Evolutionary conservation across 2,113 vertebrate genomes (phyloP).

Genomic region (Corynorhinus townsendii): DNA sequence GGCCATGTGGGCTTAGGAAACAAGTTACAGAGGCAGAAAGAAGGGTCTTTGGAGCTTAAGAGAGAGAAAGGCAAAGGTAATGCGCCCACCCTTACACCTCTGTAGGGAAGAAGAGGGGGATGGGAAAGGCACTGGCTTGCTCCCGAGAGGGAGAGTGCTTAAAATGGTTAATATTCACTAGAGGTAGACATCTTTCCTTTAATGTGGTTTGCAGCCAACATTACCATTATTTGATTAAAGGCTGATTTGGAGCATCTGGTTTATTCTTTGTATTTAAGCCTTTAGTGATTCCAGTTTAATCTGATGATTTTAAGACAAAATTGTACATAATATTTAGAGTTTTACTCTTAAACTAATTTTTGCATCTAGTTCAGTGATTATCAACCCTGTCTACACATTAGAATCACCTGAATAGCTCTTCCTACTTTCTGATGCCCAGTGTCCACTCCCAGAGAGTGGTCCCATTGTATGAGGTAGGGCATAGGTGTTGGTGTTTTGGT

Average conservation of each 20-base stretch:
- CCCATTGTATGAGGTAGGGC: neutral
- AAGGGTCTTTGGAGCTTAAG: neutral
- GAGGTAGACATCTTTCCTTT: neutral
- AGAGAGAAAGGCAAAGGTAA: neutral
- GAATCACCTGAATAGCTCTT: neutral
- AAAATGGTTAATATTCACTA: neutral
- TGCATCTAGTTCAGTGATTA: neutral
- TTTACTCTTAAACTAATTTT: neutral
- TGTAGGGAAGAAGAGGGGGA: neutral
- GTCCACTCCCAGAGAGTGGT: neutral
- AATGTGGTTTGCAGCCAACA: neutral
- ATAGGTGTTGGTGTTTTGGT: neutral
- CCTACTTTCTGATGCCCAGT: neutral
- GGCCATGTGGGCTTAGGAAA: neutral
- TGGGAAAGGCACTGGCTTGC: neutral
- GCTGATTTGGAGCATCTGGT: neutral
- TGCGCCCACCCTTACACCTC: neutral
- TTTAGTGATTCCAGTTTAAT: conserved; percentile 26
- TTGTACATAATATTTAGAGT: neutral
- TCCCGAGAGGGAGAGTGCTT: neutral
- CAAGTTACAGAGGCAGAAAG: neutral
- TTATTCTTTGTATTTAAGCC: neutral
- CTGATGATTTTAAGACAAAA: neutral
- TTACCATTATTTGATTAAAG: conserved; percentile 31
- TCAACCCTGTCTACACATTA: neutral